phyloP scores from a whole-genome alignment of 2,888 invertebrate genomes.

The Rhogogaster chlorosoma region DNA sequence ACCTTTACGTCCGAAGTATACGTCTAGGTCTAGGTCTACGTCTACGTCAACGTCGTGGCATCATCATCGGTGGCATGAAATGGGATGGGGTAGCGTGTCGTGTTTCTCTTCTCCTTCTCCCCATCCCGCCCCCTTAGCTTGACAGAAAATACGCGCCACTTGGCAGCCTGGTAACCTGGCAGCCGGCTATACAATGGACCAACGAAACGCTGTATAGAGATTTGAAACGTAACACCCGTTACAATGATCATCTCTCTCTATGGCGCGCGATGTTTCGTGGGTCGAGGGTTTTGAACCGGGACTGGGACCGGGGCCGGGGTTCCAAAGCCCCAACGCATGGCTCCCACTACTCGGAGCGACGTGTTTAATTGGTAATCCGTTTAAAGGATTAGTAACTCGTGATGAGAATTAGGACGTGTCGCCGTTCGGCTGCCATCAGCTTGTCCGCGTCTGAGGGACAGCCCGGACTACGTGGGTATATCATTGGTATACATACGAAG shows the following conservation, averaged over 20 bases:
- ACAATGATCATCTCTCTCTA: slow-evolving; percentile 56
- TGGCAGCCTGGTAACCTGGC: slow-evolving; percentile 62
- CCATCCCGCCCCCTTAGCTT: slow-evolving; percentile 53
- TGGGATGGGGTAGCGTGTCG: slow-evolving; percentile 59
- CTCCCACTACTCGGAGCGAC: slow-evolving; percentile 63
- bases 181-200: slow-evolving; percentile 59
- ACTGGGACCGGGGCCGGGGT: neutral
- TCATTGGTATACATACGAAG: neutral
- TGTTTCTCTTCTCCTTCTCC: slow-evolving; percentile 51
- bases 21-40: neutral
- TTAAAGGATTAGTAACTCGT: slow-evolving; percentile 76
- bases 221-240: slow-evolving; percentile 70
- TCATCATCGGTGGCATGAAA: slow-evolving; percentile 52
- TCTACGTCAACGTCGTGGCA: slow-evolving; percentile 3
- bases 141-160: slow-evolving; percentile 65
- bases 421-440: slow-evolving; percentile 68
- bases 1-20: neutral
- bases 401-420: slow-evolving; percentile 74
- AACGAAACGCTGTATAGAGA: slow-evolving; percentile 62
- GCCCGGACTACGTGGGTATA: neutral
- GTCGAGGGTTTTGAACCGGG: slow-evolving; percentile 53
- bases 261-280: slow-evolving; percentile 43
- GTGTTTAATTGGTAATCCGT: slow-evolving; percentile 77
- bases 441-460: slow-evolving; percentile 64
- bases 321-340: slow-evolving; percentile 46